phyloP scores from a whole-genome alignment of 2,888 invertebrate genomes.

The Baccha elongata region DNA sequence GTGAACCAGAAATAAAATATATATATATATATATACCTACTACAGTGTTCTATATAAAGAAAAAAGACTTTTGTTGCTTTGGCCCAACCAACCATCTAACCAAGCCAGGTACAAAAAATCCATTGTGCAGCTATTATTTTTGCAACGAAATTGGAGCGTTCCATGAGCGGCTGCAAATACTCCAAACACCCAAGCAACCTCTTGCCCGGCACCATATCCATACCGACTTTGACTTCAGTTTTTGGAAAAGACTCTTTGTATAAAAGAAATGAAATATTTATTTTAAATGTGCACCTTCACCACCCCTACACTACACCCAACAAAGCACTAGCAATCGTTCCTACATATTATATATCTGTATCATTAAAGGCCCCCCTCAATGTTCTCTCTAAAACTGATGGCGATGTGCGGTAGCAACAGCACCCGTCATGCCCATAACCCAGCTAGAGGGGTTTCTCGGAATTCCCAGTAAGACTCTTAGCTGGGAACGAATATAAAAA shows the following conservation, averaged over 20 bases:
- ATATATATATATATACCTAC: neutral
- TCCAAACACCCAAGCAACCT: neutral
- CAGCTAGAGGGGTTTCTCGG: constrained; percentile 22
- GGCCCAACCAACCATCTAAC: neutral
- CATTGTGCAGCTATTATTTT: constrained; percentile 58
- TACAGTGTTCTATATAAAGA: neutral
- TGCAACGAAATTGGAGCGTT: constrained; percentile 62
- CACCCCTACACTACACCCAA: neutral
- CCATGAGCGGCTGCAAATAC: constrained; percentile 37
- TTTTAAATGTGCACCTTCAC: constrained; percentile 56
- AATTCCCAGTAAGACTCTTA: constrained; percentile 50
- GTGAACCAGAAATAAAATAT: constrained; percentile 62
- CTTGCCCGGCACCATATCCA: neutral
- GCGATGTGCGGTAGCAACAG: constrained; percentile 1
- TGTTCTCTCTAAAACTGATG: neutral
- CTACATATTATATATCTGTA: constrained; percentile 17
- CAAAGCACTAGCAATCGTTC: neutral
- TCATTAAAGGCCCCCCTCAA: constrained; percentile 42
- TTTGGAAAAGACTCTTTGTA: constrained; percentile 5
- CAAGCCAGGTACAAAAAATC: constrained; percentile 23
- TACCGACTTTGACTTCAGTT: constrained; percentile 49
- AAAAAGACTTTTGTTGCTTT: constrained; percentile 15
- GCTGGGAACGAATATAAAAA: constrained; percentile 5
- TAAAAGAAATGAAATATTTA: constrained; percentile 69
- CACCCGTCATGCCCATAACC: constrained; percentile 13